phyloP scores from a whole-genome alignment of 2,797 vertebrate genomes.

The Ataeniobius toweri region DNA sequence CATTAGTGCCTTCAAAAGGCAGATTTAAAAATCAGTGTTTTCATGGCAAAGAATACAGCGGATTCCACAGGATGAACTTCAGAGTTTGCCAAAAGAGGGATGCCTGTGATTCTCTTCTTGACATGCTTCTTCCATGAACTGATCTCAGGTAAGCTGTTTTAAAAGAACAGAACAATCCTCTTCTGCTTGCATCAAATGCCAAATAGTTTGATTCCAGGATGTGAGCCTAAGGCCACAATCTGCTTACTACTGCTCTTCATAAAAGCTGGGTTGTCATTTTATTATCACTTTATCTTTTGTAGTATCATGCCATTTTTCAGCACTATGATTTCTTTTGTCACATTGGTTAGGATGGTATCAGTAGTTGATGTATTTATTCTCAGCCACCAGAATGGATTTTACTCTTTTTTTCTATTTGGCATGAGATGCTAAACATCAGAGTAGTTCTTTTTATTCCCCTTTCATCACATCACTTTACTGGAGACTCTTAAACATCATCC shows the following conservation, averaged over 20 bases:
- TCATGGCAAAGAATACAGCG: neutral
- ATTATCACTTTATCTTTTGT: neutral
- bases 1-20: neutral
- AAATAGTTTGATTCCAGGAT: neutral
- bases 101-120: neutral
- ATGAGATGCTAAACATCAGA: conserved; percentile 39
- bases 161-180: neutral
- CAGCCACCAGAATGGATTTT: conserved; percentile 22
- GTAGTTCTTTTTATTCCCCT: conserved; percentile 42
- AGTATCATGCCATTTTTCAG: neutral
- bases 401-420: conserved; percentile 33
- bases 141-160: neutral
- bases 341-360: neutral
- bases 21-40: neutral
- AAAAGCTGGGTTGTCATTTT: neutral
- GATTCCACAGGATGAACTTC: neutral
- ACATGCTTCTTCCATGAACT: neutral
- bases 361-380: conserved; percentile 11
- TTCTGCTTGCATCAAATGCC: neutral
- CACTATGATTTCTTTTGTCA: neutral
- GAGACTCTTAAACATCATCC: conserved; percentile 42
- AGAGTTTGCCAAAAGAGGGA: neutral
- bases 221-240: neutral
- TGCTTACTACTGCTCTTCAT: neutral
- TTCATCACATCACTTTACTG: conserved; percentile 40